Percentiles rank a stretch among this genome's conserved stretches.
Evolutionary conservation across 2,888 invertebrate species (phyloP).

Genomic region (Leptothorax acervorum): DNA sequence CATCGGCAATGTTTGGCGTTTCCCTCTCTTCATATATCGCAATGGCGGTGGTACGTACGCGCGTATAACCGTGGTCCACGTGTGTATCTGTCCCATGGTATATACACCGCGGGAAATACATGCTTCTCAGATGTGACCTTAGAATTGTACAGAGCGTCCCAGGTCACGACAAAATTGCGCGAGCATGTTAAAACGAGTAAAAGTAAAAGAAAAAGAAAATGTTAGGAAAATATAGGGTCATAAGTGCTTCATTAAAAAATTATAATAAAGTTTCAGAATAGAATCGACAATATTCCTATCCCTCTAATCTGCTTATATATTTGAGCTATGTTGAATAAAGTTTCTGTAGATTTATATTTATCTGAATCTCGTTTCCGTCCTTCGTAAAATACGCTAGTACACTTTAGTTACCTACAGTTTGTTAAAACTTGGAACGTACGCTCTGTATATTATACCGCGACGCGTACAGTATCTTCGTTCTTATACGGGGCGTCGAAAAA

Average conservation of each 20-base stretch:
- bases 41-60: conserved; percentile 91
- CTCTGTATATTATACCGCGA: conserved; percentile 8
- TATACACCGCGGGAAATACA: background rate
- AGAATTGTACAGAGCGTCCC: background rate
- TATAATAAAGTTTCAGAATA: background rate
- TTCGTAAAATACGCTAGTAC: background rate
- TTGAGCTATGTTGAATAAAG: background rate
- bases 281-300: background rate
- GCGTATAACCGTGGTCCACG: background rate
- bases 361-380: background rate
- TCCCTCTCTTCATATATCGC: conserved; percentile 92
- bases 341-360: background rate
- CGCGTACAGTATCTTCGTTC: conserved; percentile 6
- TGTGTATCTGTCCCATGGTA: conserved; percentile 15
- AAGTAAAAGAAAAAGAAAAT: background rate
- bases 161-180: background rate
- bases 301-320: background rate
- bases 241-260: background rate
- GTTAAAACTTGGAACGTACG: conserved; percentile 28
- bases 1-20: conserved; percentile 93
- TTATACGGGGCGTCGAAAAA: conserved; percentile 17
- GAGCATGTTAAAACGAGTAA: background rate
- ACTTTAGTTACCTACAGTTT: conserved; percentile 12
- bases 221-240: background rate
- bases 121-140: background rate